Evolutionary conservation across 1,140 invertebrate species (phyloP).

Genomic region (Apolygus lucorum): DNA sequence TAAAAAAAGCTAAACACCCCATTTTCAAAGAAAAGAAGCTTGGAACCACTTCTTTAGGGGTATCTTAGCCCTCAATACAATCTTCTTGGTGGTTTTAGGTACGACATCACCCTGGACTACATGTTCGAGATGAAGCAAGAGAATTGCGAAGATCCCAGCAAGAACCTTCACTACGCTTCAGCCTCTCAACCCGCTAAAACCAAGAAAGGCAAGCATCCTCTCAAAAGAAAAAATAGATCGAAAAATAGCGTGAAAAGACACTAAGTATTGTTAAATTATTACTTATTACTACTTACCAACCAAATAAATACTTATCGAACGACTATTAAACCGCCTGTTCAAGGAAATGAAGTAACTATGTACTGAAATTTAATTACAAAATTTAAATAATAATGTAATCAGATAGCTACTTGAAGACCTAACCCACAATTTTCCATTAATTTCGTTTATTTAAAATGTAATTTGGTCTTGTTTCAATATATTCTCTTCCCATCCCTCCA

Average conservation of each 20-base stretch:
- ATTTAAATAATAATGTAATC: too few relatives aligned
- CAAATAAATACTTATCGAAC: too few relatives aligned
- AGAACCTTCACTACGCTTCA: conserved; percentile 30
- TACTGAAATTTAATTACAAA: too few relatives aligned
- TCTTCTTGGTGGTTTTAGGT: conserved; percentile 35
- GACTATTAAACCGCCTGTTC: too few relatives aligned
- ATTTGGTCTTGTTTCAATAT: too few relatives aligned
- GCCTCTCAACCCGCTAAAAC: neutral
- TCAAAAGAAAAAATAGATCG: conserved; percentile 19
- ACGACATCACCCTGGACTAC: conserved; percentile 70
- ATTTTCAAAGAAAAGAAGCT: neutral
- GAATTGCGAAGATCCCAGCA: conserved; percentile 43
- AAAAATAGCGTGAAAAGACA: conserved; percentile 4
- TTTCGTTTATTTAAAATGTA: too few relatives aligned
- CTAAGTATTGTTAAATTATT: neutral
- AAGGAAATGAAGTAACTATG: too few relatives aligned
- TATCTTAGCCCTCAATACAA: neutral
- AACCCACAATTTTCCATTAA: too few relatives aligned
- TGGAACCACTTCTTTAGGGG: neutral
- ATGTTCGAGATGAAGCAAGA: conserved; percentile 71
- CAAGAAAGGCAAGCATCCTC: conserved; percentile 25
- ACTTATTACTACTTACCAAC: too few relatives aligned
- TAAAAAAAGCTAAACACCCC: too few relatives aligned
- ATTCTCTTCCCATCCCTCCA: too few relatives aligned
- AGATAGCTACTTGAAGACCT: too few relatives aligned